phyloP scores from a whole-genome alignment of 1,140 invertebrate genomes.

The Drosophila kepulauana region DNA sequence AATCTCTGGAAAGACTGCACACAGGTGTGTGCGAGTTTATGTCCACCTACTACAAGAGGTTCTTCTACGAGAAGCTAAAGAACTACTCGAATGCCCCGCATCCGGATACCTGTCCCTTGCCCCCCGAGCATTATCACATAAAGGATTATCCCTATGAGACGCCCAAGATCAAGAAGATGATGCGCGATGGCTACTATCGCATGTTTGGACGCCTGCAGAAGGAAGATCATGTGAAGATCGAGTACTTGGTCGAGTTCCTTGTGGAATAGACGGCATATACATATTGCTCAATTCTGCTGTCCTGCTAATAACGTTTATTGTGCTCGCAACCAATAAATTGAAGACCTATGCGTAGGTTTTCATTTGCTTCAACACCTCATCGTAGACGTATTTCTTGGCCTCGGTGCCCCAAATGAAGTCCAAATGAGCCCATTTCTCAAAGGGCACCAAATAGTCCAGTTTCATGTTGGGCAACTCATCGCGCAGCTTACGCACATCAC shows the following conservation, averaged over 20 bases:
- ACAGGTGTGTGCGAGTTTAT: conserved; percentile 56
- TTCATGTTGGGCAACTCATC: conserved; percentile 76
- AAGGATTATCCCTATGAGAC: conserved; percentile 59
- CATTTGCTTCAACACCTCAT: conserved; percentile 82
- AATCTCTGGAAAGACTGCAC: conserved; percentile 6
- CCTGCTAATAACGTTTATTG: conserved; percentile 37
- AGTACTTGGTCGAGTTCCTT: conserved; percentile 40
- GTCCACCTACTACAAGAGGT: conserved; percentile 57
- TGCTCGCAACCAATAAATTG: conserved; percentile 6
- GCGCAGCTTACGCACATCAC: conserved; percentile 87
- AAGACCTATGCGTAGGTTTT: conserved; percentile 50
- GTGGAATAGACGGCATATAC: conserved; percentile 26
- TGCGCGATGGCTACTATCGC: conserved; percentile 49
- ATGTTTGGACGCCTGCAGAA: conserved; percentile 22
- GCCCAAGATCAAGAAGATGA: conserved; percentile 39
- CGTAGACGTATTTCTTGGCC: conserved; percentile 87
- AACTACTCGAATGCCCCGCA: conserved; percentile 64
- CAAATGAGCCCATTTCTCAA: conserved; percentile 89
- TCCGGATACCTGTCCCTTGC: conserved; percentile 58
- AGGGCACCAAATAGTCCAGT: conserved; percentile 85
- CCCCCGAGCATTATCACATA: conserved; percentile 45
- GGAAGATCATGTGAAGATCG: conserved; percentile 24
- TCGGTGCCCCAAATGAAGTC: conserved; percentile 90
- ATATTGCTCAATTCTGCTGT: neutral
- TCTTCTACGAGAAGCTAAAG: conserved; percentile 61